Conservation (phyloP, 2,113 vertebrate genomes). For the Centrocercus urophasianus region DNA sequence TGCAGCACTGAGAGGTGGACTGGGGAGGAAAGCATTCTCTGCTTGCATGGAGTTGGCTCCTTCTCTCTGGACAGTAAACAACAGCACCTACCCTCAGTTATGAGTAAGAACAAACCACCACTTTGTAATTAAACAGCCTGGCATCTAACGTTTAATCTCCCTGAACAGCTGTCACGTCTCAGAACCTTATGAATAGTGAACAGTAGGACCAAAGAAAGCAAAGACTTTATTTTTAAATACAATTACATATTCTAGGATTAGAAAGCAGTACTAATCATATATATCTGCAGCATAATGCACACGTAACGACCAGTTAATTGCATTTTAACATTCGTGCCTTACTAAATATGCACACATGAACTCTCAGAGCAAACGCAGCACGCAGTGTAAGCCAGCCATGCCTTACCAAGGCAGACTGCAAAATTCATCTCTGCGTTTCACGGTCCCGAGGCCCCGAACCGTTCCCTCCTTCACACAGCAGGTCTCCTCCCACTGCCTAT, state of each 20-base stretch:
- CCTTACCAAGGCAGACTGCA: neutral
- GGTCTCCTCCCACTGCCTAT: neutral
- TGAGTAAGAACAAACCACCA: neutral
- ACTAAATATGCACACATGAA: neutral
- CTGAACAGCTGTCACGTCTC: neutral
- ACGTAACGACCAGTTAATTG: neutral
- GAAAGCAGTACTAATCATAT: neutral
- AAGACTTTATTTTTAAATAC: neutral
- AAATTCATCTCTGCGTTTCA: neutral
- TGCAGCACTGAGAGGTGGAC: neutral
- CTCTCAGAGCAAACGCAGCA: neutral
- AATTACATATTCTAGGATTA: neutral
- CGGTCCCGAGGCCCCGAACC: neutral
- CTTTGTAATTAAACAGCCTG: neutral
- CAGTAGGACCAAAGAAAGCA: neutral
- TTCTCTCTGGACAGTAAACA: neutral
- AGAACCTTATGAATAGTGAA: neutral
- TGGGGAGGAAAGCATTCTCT: neutral
- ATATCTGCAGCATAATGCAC: neutral
- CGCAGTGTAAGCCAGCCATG: neutral
- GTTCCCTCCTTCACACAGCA: neutral
- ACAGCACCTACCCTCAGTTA: neutral
- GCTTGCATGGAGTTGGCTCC: neutral
- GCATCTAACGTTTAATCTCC: neutral
- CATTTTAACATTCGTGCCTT: neutral